Base-by-base conservation (phyloP, 2,888 invertebrate species). In the Clusia tigrina region DNA sequence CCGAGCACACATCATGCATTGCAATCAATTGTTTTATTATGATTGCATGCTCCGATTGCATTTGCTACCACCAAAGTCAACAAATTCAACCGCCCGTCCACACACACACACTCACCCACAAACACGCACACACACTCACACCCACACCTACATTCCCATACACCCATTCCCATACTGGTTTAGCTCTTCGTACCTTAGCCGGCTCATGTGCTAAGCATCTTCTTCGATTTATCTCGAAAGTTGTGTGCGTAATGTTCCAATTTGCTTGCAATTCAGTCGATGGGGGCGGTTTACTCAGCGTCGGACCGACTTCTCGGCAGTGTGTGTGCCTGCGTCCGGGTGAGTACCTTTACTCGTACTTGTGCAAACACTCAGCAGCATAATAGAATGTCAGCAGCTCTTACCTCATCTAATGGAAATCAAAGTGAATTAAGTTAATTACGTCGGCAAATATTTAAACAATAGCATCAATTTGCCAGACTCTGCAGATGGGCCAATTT, bases 381-480 rank as follows among this genome's bases (percentile, higher is more conserved):
- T 64, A 51, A 53, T 60, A 37, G 54, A 54, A 54, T 60, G 58
- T 58, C 51, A 51, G 10, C 53, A 26, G 53, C n/a, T 25, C 15
- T 51, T 25, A n/a, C 15, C 54, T 32, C 48, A 64, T 72, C 73
- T 74, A 77, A 78, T 79, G 76, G 78, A 81, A 80, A 82, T 79
- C 79, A 76, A 79, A 82, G 79, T 82, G 80, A 80, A 81, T 82
- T 81, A 80, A 82, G 78, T 81, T 82, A 82, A 81, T 81, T 80
- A 82, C 77, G 79, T 76, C 71, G 74, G 74, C 81, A 82, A 82
- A 82, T 82, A 81, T 82, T 82, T 82, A 78, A 73, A 78, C 80
- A 81, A 80, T 77, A 71, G 71, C 69, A 62, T 70, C 72, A 78
- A 77, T 78, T 75, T 78, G 77, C 18, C 22, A 20, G 15, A 42